A percentile compares a stretch with the other conserved stretches of the same genome.
phyloP scores from a whole-genome alignment of 2,888 invertebrate genomes.

The Lottia gigantea region DNA sequence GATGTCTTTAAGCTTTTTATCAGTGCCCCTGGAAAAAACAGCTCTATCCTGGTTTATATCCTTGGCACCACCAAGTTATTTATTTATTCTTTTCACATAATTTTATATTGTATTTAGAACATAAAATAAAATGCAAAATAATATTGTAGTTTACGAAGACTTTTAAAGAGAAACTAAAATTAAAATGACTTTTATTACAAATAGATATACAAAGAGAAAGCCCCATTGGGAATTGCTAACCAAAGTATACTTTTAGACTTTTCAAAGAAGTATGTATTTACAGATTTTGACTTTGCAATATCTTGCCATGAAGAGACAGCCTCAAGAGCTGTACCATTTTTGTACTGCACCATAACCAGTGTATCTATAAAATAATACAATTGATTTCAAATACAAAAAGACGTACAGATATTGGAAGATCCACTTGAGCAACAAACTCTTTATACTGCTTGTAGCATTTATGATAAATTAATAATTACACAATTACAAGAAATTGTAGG shows the following conservation, averaged over 20 bases:
- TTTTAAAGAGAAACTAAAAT: no score
- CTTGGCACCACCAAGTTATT: no score
- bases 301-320: constrained; percentile 14
- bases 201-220: neutral
- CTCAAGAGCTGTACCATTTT: neutral
- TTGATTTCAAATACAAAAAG: neutral
- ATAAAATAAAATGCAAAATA: no score
- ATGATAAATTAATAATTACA: neutral
- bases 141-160: no score
- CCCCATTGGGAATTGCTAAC: neutral
- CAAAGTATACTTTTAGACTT: neutral
- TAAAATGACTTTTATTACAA: neutral
- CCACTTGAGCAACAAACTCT: no score
- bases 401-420: neutral
- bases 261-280: constrained; percentile 3
- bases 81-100: no score
- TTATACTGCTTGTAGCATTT: neutral
- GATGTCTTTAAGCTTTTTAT: no score
- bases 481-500: no score
- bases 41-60: no score
- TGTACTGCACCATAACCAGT: neutral
- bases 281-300: neutral
- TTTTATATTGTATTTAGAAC: no score
- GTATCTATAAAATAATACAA: neutral
- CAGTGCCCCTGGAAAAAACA: no score